Evolutionary conservation across 2,113 vertebrate species (phyloP).

Genomic region (Serilophus lunatus): DNA sequence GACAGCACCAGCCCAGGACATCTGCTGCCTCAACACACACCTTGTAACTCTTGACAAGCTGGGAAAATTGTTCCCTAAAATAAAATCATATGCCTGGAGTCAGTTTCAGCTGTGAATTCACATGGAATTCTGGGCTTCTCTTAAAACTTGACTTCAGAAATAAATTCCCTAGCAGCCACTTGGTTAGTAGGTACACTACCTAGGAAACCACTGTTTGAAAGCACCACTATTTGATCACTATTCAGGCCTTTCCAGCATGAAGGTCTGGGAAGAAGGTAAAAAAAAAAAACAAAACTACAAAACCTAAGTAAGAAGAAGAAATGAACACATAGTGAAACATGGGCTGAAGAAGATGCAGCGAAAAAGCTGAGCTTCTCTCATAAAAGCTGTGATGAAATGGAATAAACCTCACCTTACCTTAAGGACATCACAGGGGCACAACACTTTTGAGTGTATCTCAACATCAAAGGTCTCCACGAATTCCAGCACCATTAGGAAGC

Average conservation of each 20-base stretch:
- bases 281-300: not conserved
- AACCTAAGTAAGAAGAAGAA: not conserved
- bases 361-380: not conserved
- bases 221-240: not conserved
- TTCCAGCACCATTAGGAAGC: conserved; percentile 75
- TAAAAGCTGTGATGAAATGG: not conserved
- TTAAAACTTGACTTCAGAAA: not conserved
- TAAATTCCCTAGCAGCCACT: not conserved
- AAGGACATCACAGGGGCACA: conserved; percentile 76
- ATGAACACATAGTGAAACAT: not conserved
- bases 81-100: not conserved
- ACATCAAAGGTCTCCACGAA: conserved; percentile 80
- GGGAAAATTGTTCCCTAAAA: not conserved
- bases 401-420: conserved; percentile 67
- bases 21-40: rapidly evolving
- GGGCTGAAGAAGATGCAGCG: not conserved
- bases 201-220: not conserved
- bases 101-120: not conserved
- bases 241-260: not conserved
- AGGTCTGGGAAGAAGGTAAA: not conserved
- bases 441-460: conserved; percentile 46
- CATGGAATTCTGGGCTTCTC: not conserved
- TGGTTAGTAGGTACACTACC: no score
- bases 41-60: not conserved
- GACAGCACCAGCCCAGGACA: not conserved